Conservation (phyloP, 2,113 vertebrate genomes). For the Leiothrix lutea region DNA sequence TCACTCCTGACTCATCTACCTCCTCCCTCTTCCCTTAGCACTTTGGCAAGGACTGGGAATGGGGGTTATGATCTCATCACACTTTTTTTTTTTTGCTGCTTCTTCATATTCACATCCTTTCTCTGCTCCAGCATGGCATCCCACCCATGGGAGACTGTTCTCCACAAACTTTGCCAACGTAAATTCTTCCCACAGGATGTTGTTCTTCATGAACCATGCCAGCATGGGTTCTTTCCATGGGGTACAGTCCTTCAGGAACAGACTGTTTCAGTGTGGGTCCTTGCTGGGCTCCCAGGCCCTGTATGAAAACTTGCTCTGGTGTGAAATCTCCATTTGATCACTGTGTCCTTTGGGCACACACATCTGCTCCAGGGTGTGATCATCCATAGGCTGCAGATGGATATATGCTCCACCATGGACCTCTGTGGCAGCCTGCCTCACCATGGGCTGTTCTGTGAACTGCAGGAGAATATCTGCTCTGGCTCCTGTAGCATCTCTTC, state of each 20-base stretch:
- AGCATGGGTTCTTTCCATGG: neutral
- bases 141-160: neutral
- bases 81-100: neutral
- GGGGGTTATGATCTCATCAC: accelerated
- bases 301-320: neutral
- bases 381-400: neutral
- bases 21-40: neutral
- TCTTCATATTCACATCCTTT: neutral
- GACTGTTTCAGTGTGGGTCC: accelerated
- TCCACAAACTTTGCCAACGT: accelerated
- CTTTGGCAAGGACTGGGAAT: neutral
- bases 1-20: neutral
- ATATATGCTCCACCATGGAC: neutral
- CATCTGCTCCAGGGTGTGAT: neutral
- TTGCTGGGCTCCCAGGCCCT: neutral
- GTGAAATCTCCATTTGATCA: neutral
- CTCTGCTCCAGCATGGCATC: accelerated
- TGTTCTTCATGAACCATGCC: neutral
- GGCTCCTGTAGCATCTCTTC: neutral
- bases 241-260: neutral
- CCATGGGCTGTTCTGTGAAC: accelerated
- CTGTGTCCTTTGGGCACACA: accelerated
- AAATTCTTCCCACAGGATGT: neutral
- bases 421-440: neutral
- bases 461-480: neutral